Evolutionary conservation across 1,140 invertebrate species (phyloP), one percentile per base, ranked within the genome.

Genomic region (Drosophila melanica): DNA sequence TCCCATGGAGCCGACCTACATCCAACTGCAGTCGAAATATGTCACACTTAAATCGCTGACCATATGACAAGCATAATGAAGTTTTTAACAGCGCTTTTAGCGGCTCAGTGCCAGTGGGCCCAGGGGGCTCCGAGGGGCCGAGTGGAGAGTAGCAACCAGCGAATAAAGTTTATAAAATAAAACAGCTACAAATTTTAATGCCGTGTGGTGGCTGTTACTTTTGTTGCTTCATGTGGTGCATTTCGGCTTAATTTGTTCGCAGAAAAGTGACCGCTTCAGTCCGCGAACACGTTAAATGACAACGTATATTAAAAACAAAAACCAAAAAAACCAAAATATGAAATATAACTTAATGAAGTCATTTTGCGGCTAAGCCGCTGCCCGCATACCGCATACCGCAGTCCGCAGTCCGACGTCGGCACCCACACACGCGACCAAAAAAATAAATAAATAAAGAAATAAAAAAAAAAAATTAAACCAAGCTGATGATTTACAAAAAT

Each of bases 311-410:
- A 58, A 20, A 63, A 35, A 30, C 4, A 23, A 59, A 10, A 59
- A 35, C 18, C 23, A 53, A 58, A 45, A 59, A 50, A 73, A 14
- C 37, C 30, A 27, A 81, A 62, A 74, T 72, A 74, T 81, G 62
- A 81, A 84, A 80, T 85, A 82, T 77, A 77, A 77, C 66, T 89
- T 89, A 89, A 89, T 89, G 84, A 89, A 89, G 84, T 89, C 84
- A 89, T 89, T 89, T 87, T 79, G 84, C 84, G 84, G 82, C 82
- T 87, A 64, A 89, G 84, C 79, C 53, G 42, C 8, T 33, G 47
- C 76, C 73, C 59, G 69, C 67, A 69, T 68, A 14, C 67, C 50
- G n/a, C 48, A 16, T 14, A 2, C 50, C 54, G 39, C 54, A 54
- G 37, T 12, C 51, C 30, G 35, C 11, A 58, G 39, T 30, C 57